Evolutionary conservation across 92 coral and sea anemone species (phyloP), one percentile per base, ranked within the genome.

Genomic region (Pocillopora meandrina): DNA sequence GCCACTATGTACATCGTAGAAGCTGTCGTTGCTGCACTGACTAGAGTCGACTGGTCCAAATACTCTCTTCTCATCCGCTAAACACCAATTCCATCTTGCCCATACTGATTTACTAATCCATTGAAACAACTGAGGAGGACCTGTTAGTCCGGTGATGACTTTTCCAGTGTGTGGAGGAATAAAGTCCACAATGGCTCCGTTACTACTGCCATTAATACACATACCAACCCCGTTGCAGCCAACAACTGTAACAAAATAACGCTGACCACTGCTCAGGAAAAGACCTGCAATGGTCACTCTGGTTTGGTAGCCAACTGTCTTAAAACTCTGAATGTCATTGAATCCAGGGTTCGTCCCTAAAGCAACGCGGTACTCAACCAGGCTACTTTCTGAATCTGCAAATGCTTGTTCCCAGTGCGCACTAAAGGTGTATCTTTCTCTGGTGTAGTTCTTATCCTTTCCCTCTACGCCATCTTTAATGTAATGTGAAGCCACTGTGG

Each of bases 51-150:
- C 52, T n/a, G 74, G 60, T 18, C 64, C 87, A 2, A 82, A 76
- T 15, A 56, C 65, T 42, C 93, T 88, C 26, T 82, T 88, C 76
- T 89, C 92, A 76, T 96, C 98, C 0, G 87, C 95, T 47, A 82
- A 86, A 82, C 98, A 96, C 99, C 99, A 96, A 34, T 95, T 85
- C 99, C 99, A 96, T 67, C 99, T 91, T 9, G 99, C 99, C 99
- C 99, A 96, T 10, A 93, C 93, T 52, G 98, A 90, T 68, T 90
- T 94, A 67, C 90, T 91, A 11, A 96, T 86, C 94, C 98, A 92
- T 88, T 95, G 98, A 80, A 88, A 95, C 64, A 86, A 76, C 49
- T 87, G 82, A 9, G 97, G 95, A 34, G 96, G 90, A 1, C 98
- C 98, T 65, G 79, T 64, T 57, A 87, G 81, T 55, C 98, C 98